Conservation (phyloP, 2,797 vertebrate species). For the Petrocephalus sullivani region DNA sequence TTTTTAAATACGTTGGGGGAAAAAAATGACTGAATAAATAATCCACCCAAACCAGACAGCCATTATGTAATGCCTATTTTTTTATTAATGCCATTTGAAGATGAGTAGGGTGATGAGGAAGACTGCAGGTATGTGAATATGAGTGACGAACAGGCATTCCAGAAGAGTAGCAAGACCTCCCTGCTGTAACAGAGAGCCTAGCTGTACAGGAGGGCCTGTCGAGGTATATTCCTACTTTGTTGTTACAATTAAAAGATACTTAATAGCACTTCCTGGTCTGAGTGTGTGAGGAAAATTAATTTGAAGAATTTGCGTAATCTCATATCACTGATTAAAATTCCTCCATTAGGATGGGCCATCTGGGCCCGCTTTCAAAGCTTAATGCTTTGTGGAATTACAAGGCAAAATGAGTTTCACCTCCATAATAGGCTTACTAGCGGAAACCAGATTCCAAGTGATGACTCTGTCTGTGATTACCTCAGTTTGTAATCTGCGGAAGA, state of each 20-base stretch:
- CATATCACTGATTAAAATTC: conserved; percentile 22
- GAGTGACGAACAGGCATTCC: background rate
- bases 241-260: background rate
- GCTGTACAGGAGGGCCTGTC: background rate
- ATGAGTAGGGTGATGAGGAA: background rate
- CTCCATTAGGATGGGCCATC: background rate
- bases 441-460: conserved; percentile 5
- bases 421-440: conserved; percentile 24
- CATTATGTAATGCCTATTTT: background rate
- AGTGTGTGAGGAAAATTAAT: conserved; percentile 8
- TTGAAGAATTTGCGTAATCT: conserved; percentile 24
- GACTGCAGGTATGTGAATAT: background rate
- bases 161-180: background rate
- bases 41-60: background rate
- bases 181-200: background rate
- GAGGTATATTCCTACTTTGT: background rate
- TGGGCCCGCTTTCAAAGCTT: background rate
- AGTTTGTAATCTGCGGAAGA: conserved; percentile 21
- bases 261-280: conserved; percentile 4
- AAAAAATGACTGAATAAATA: background rate
- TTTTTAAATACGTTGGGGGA: background rate
- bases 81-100: background rate
- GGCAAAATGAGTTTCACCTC: conserved; percentile 27
- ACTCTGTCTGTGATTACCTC: conserved; percentile 4
- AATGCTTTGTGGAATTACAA: conserved; percentile 24